Conservation (phyloP, 2,888 invertebrate species). For the Chrysomela aeneicollis region DNA sequence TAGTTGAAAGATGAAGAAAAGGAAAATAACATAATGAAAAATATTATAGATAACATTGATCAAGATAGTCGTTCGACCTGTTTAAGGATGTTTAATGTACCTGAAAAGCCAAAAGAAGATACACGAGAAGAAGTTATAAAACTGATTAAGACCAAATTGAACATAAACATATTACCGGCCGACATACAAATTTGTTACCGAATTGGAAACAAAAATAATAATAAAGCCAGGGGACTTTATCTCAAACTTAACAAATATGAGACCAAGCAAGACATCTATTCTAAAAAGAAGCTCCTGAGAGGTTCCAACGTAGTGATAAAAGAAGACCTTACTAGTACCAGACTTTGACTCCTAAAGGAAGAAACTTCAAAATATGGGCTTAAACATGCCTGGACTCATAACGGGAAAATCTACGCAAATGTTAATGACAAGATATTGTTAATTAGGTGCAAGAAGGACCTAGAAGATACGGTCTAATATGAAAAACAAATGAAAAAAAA, state of each 20-base stretch:
- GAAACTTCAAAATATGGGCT: slow-evolving; percentile 1
- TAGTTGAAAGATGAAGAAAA: not conserved
- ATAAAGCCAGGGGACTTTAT: slow-evolving; percentile 3
- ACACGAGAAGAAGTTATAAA: slow-evolving; percentile 13
- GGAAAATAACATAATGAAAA: slow-evolving; percentile 8
- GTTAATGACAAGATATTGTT: slow-evolving; percentile 7
- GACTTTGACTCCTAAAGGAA: slow-evolving; percentile 5
- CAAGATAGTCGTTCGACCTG: slow-evolving; percentile 9
- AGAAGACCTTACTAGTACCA: slow-evolving; percentile 8
- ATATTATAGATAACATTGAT: not conserved
- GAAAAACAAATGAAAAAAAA: not conserved
- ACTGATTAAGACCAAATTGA: slow-evolving; percentile 10
- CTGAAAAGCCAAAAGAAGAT: slow-evolving; percentile 10
- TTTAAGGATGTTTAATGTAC: slow-evolving; percentile 8
- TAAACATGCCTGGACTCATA: slow-evolving; percentile 4
- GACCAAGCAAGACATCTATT: slow-evolving; percentile 6
- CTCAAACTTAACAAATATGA: slow-evolving; percentile 2
- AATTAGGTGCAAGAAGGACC: slow-evolving; percentile 4
- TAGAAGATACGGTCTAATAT: slow-evolving; percentile 8
- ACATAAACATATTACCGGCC: slow-evolving; percentile 1
- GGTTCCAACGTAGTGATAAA: slow-evolving; percentile 4
- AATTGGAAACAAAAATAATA: slow-evolving; percentile 8
- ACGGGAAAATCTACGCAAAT: slow-evolving; percentile 4
- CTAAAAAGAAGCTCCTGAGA: slow-evolving; percentile 12
- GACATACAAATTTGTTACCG: slow-evolving; percentile 10